phyloP scores from a whole-genome alignment of 2,797 vertebrate genomes.

The Threskiornis aethiopicus region DNA sequence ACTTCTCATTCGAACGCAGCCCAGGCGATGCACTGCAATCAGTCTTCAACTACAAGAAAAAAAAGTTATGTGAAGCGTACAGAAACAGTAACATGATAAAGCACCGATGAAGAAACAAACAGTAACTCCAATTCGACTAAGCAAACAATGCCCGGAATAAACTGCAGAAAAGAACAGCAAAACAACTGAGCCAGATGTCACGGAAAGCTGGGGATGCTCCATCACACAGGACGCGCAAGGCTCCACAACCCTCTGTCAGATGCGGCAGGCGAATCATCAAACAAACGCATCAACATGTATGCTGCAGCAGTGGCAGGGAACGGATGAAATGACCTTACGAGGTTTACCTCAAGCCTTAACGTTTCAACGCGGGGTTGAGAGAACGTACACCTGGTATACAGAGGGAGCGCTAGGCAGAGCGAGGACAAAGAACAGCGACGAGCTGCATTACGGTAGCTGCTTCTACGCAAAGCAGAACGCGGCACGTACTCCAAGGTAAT shows the following conservation, averaged over 20 bases:
- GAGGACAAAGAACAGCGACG: background rate
- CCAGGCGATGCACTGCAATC: background rate
- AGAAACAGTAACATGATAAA: slow-evolving; percentile 30
- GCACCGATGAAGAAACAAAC: slow-evolving; percentile 47
- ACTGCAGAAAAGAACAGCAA: slow-evolving; percentile 7
- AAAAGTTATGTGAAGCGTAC: background rate
- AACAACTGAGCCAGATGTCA: background rate
- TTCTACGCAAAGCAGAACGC: rapidly evolving
- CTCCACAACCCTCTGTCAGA: slow-evolving; percentile 10
- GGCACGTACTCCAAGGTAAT: rapidly evolving
- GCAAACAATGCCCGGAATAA: slow-evolving; percentile 45
- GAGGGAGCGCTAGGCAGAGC: background rate
- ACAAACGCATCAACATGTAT: background rate
- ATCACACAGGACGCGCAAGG: background rate
- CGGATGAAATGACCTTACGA: background rate
- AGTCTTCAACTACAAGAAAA: background rate
- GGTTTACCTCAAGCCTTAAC: background rate
- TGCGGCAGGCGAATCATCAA: background rate
- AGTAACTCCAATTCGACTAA: background rate
- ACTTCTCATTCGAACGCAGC: slow-evolving; percentile 32
- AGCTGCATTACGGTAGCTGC: background rate
- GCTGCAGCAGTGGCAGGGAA: background rate
- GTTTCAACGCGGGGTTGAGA: rapidly evolving
- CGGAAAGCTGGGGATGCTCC: slow-evolving; percentile 42
- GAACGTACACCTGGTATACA: rapidly evolving